phyloP scores from a whole-genome alignment of 1,140 invertebrate genomes.

The Drosophila suzukii region DNA sequence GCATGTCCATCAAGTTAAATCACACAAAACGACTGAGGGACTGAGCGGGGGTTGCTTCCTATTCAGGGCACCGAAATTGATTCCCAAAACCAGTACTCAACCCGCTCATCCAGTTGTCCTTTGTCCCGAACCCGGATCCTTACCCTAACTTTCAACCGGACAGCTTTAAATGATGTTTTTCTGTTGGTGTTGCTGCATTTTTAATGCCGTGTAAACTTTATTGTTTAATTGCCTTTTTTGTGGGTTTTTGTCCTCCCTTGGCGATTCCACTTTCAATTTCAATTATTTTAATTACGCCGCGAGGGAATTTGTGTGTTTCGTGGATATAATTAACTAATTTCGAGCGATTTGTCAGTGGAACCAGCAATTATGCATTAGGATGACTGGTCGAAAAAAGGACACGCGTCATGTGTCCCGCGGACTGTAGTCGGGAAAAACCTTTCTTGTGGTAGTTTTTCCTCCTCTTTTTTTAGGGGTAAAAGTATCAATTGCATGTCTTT shows the following conservation, averaged over 20 bases:
- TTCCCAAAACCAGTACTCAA: conserved; percentile 35
- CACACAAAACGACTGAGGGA: conserved; percentile 31
- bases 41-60: conserved; percentile 37
- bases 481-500: conserved; percentile 42
- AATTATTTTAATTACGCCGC: conserved; percentile 77
- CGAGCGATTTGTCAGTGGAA: conserved; percentile 70
- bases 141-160: conserved; percentile 12
- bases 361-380: conserved; percentile 66
- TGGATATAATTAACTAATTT: conserved; percentile 78
- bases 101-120: conserved; percentile 46
- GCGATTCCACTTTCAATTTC: conserved; percentile 64
- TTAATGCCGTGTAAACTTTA: conserved; percentile 76
- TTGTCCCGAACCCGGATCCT: background rate
- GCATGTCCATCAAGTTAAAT: conserved; percentile 74
- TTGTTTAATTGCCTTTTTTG: conserved; percentile 78
- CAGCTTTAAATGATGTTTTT: conserved; percentile 51
- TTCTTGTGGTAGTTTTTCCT: conserved; percentile 41
- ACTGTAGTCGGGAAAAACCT: conserved; percentile 6
- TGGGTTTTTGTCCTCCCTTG: conserved; percentile 28
- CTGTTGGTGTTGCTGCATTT: conserved; percentile 46
- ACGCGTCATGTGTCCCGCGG: conserved; percentile 64
- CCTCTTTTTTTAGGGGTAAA: conserved; percentile 12
- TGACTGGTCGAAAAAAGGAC: conserved; percentile 53
- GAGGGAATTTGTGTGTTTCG: conserved; percentile 38
- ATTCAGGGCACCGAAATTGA: background rate